Conservation (phyloP, 2,113 vertebrate species). For the Setophaga petechia region DNA sequence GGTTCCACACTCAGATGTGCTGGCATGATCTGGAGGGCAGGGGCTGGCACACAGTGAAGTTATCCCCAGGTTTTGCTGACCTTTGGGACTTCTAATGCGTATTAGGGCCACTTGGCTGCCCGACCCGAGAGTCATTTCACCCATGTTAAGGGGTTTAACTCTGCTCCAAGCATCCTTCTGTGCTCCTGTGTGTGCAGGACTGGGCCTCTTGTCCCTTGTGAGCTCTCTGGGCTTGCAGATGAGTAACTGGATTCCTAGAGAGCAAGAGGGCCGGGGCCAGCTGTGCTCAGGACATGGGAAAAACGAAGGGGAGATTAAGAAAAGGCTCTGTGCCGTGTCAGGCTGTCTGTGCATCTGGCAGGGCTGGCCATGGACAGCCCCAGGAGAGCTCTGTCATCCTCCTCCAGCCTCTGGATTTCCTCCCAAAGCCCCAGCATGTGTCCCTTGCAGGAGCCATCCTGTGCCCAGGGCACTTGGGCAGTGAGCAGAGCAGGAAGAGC, state of each 20-base stretch:
- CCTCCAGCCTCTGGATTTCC: background rate
- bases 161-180: background rate
- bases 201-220: background rate
- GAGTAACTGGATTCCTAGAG: constrained; percentile 33
- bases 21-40: background rate
- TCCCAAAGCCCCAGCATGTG: background rate
- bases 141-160: background rate
- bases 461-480: background rate
- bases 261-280: constrained; percentile 5
- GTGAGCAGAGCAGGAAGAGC: background rate
- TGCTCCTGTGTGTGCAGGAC: background rate
- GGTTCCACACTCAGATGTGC: background rate
- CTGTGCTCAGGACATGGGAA: constrained; percentile 51
- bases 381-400: background rate
- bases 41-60: background rate
- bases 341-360: constrained; percentile 19
- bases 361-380: background rate
- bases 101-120: background rate
- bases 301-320: background rate
- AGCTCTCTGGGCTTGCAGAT: background rate
- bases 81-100: background rate
- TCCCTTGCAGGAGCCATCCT: background rate
- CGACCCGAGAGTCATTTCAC: background rate
- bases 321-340: background rate
- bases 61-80: background rate